phyloP scores from a whole-genome alignment of 1,140 invertebrate species.

The Pollicipes pollicipes region DNA sequence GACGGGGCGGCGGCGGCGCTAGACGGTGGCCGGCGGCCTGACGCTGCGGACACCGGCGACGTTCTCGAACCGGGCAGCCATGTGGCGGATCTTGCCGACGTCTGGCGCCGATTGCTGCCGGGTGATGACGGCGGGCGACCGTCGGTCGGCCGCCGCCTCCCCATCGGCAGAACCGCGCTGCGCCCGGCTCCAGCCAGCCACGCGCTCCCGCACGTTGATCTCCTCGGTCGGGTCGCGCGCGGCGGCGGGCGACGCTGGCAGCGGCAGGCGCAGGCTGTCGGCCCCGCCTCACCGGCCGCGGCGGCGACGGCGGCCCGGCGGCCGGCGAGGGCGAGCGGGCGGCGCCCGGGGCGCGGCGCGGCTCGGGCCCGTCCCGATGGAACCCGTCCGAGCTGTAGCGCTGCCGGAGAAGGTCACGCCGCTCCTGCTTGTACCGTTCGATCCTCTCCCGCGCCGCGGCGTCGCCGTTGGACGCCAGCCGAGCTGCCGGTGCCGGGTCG shows the following conservation, averaged over 20 bases:
- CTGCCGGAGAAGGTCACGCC: conserved; percentile 60
- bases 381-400: conserved; percentile 71
- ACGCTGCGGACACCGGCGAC: too few relatives aligned
- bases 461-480: conserved; percentile 28
- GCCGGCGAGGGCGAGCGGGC: too few relatives aligned
- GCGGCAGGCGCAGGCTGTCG: neutral
- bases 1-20: neutral
- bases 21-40: neutral
- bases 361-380: conserved; percentile 31
- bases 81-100: neutral
- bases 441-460: conserved; percentile 36
- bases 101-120: neutral
- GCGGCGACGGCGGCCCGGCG: too few relatives aligned
- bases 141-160: too few relatives aligned
- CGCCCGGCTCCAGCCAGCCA: too few relatives aligned
- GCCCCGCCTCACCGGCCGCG: neutral
- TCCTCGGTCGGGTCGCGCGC: too few relatives aligned
- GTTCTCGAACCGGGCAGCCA: neutral
- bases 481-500: too few relatives aligned
- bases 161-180: too few relatives aligned
- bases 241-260: neutral
- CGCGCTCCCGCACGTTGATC: neutral
- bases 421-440: conserved; percentile 77
- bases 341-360: too few relatives aligned
- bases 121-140: neutral